Percentiles rank a stretch among this genome's conserved stretches.
Evolutionary conservation across 2,888 invertebrate species (phyloP).

Genomic region (Shargacucullia verbasci): DNA sequence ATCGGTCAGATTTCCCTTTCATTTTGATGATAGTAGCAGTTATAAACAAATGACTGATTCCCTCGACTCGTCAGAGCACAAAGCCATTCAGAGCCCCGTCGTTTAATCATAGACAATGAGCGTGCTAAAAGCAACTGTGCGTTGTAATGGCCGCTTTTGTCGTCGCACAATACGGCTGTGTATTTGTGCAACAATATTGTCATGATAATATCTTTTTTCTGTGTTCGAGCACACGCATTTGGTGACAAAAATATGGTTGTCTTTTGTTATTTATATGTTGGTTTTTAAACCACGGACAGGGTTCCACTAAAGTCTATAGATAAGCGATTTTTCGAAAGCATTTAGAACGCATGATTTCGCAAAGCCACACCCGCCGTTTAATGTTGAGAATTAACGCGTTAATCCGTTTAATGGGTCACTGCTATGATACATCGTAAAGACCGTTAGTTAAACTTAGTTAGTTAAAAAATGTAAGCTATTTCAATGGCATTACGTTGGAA

Average conservation of each 20-base stretch:
- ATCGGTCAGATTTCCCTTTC: conserved; percentile 4
- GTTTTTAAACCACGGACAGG: no score
- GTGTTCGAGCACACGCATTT: conserved; percentile 2
- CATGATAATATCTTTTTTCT: conserved; percentile 41
- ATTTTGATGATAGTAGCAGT: conserved; percentile 8
- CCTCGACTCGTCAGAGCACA: conserved; percentile 37
- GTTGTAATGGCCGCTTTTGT: conserved; percentile 50
- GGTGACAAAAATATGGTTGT: conserved; percentile 23
- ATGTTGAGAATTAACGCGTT: no score
- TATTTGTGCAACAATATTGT: conserved; percentile 52
- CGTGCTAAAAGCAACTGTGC: conserved; percentile 50
- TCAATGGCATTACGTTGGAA: no score
- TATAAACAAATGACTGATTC: conserved; percentile 42
- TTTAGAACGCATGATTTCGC: no score
- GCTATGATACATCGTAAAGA: no score
- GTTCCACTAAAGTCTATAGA: no score
- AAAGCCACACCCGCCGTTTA: no score
- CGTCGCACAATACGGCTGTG: conserved; percentile 40
- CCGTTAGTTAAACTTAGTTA: no score
- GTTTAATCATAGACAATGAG: conserved; percentile 57
- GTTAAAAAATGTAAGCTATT: no score
- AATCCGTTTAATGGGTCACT: no score
- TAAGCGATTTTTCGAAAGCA: no score
- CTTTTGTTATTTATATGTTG: conserved; percentile 9
- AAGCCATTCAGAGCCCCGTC: conserved; percentile 44